These are phyloP conservation scores for Iguana delicatissima DNA, from an alignment of 2,797 vertebrate genomes.

Conservation along the genomic window DNA sequence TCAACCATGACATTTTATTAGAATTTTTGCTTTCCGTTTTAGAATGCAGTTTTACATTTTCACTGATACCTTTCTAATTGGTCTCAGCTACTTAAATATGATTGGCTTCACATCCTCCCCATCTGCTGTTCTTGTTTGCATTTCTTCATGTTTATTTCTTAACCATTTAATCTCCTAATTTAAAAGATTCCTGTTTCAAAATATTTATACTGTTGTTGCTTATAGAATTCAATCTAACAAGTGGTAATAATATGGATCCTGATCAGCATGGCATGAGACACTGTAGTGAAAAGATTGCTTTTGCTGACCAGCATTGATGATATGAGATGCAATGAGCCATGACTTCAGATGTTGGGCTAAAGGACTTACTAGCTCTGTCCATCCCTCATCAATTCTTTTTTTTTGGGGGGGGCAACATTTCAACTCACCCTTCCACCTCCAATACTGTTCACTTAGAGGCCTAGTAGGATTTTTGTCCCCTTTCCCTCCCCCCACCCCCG, in stretches of 20 bases:
- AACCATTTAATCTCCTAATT: conserved; percentile 47
- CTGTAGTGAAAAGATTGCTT: too few relatives aligned
- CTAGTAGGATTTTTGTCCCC: too few relatives aligned
- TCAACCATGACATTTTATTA: conserved; percentile 49
- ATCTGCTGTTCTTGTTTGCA: conserved; percentile 43
- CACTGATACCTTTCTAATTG: conserved; percentile 57
- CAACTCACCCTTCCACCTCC: too few relatives aligned
- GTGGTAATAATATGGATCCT: background rate
- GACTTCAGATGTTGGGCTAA: too few relatives aligned
- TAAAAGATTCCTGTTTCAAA: conserved; percentile 45
- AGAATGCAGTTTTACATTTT: conserved; percentile 28
- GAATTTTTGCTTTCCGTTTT: conserved; percentile 49
- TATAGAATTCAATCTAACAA: background rate
- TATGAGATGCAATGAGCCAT: too few relatives aligned
- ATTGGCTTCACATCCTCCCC: conserved; percentile 44
- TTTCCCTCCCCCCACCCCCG: too few relatives aligned
- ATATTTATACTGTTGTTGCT: background rate
- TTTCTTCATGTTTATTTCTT: conserved; percentile 52
- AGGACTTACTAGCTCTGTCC: too few relatives aligned
- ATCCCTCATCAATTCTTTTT: too few relatives aligned
- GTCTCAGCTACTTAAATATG: conserved; percentile 59
- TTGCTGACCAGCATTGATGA: too few relatives aligned
- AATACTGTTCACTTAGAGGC: too few relatives aligned
- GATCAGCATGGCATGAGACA: too few relatives aligned
- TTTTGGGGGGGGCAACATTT: too few relatives aligned